These are phyloP conservation scores for Drosophila ustulata DNA, from an alignment of 2,888 invertebrate genomes.

Conservation along the genomic window DNA sequence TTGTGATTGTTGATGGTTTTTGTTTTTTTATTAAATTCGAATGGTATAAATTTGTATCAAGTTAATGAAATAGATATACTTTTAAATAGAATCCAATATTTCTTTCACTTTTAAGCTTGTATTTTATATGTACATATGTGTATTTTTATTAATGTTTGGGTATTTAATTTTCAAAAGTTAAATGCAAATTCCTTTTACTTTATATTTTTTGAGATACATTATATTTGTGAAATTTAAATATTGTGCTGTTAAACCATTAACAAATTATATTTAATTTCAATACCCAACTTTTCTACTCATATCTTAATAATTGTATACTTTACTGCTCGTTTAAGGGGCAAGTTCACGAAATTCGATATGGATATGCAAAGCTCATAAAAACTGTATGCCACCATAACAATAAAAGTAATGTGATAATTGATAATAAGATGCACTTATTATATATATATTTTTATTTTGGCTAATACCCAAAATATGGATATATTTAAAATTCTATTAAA, in stretches of 20 bases:
- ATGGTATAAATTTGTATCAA: too few relatives aligned
- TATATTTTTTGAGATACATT: too few relatives aligned
- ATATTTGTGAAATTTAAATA: neutral
- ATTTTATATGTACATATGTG: too few relatives aligned
- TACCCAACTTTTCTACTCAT: neutral
- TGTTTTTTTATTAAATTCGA: too few relatives aligned
- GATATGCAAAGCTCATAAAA: neutral
- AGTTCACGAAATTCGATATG: neutral
- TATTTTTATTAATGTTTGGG: too few relatives aligned
- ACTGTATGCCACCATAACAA: neutral
- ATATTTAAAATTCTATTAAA: neutral
- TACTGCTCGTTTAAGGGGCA: neutral
- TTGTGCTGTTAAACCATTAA: neutral
- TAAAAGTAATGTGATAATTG: neutral
- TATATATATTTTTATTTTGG: neutral
- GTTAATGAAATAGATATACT: too few relatives aligned
- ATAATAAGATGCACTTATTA: neutral
- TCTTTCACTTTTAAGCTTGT: too few relatives aligned
- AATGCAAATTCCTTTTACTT: too few relatives aligned
- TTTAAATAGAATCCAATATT: too few relatives aligned
- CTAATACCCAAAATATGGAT: neutral
- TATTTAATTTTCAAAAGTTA: too few relatives aligned
- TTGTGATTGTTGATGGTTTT: too few relatives aligned
- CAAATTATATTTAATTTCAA: neutral
- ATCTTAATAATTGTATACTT: neutral